Conservation (phyloP, 1,140 invertebrate genomes). For the Drosophila nikananu region DNA sequence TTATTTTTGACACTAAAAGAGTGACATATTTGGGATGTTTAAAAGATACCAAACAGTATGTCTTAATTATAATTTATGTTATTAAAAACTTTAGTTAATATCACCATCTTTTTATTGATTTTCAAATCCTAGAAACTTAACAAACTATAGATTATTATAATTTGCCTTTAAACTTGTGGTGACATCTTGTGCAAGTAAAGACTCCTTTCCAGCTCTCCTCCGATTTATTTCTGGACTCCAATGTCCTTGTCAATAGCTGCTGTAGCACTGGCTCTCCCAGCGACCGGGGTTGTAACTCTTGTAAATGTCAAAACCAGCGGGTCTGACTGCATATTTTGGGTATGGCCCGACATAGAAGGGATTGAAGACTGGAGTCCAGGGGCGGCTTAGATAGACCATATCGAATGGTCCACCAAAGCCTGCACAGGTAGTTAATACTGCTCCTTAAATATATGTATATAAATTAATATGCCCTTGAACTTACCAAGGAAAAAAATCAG, state of each 20-base stretch:
- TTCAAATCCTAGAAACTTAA: too few species aligned
- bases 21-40: too few species aligned
- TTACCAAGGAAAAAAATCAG: conserved; percentile 2
- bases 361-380: conserved; percentile 25
- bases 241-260: conserved; percentile 1
- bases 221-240: not conserved
- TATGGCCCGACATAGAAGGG: conserved; percentile 63
- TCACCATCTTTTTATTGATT: too few species aligned
- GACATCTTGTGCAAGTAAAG: not conserved
- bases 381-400: conserved; percentile 26
- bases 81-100: not conserved
- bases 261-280: conserved; percentile 29
- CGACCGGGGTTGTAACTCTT: conserved; percentile 46
- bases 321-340: conserved; percentile 33
- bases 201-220: not conserved
- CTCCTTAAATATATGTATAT: not conserved
- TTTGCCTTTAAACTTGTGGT: not conserved
- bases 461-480: not conserved
- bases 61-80: too few species aligned
- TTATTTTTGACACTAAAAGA: too few species aligned
- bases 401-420: conserved; percentile 8
- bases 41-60: too few species aligned
- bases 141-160: not conserved
- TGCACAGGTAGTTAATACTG: not conserved
- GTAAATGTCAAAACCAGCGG: conserved; percentile 47